phyloP scores from a whole-genome alignment of 53 echinoderm and acorn worm genomes.

The Actinopyga echinites region DNA sequence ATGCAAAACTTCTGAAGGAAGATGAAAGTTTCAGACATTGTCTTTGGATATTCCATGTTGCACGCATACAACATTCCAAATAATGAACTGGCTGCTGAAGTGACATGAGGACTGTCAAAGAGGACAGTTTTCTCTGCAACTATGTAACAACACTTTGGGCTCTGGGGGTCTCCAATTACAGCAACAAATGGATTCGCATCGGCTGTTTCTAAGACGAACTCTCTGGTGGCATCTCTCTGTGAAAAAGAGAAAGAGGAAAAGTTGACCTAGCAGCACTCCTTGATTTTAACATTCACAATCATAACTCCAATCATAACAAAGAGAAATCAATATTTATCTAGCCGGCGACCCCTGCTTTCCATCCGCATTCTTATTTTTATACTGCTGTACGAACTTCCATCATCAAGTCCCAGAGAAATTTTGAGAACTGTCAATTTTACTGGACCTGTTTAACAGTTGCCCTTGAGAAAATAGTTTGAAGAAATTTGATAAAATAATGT shows the following conservation, averaged over 20 bases:
- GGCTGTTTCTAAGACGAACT: constrained; percentile 4
- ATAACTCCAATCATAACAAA: constrained; percentile 6
- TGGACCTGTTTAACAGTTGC: too few species aligned
- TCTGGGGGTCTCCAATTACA: not conserved
- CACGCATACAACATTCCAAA: not conserved
- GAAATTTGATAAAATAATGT: too few species aligned
- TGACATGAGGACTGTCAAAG: not conserved
- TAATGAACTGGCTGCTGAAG: not conserved
- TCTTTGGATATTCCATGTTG: not conserved
- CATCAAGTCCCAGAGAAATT: too few species aligned
- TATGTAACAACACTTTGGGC: not conserved
- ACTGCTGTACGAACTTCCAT: too few species aligned
- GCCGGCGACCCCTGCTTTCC: too few species aligned
- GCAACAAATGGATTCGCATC: constrained; percentile 20
- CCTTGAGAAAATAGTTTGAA: too few species aligned
- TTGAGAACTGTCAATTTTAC: too few species aligned
- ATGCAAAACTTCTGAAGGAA: constrained; percentile 5
- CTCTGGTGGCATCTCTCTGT: constrained; percentile 29
- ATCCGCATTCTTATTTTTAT: too few species aligned
- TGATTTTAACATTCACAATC: not conserved
- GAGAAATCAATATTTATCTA: too few species aligned
- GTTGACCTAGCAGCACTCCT: not conserved
- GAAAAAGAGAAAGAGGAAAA: not conserved
- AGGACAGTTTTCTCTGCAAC: not conserved
- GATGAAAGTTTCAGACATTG: not conserved